These are phyloP conservation scores for Oxyura jamaicensis DNA, from an alignment of 2,113 vertebrate species.

Conservation along the genomic window DNA sequence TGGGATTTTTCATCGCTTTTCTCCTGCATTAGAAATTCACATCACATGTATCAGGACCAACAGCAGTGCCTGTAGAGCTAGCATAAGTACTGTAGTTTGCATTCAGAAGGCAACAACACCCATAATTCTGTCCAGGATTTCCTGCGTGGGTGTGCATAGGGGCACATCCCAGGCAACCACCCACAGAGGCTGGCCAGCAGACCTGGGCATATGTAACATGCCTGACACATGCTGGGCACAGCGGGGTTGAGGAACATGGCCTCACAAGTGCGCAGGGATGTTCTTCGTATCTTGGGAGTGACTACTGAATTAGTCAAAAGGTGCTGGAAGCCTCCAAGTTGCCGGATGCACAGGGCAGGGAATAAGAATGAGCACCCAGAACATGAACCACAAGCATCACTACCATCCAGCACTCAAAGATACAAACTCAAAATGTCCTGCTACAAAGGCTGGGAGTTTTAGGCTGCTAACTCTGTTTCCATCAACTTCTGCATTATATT, in stretches of 20 bases:
- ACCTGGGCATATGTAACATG: rapidly evolving
- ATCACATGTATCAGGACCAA: neutral
- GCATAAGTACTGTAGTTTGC: neutral
- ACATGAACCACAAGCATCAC: rapidly evolving
- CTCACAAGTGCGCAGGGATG: rapidly evolving
- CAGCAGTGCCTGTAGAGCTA: neutral
- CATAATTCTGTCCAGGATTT: neutral
- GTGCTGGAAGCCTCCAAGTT: neutral
- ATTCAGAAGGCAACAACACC: neutral
- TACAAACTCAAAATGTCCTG: neutral
- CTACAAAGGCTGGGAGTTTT: neutral
- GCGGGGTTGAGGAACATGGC: rapidly evolving
- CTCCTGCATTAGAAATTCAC: neutral
- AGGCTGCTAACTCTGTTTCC: neutral
- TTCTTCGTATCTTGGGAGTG: rapidly evolving
- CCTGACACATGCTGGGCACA: rapidly evolving
- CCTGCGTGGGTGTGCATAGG: neutral
- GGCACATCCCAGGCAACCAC: neutral
- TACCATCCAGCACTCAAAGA: neutral
- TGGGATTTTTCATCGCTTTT: neutral
- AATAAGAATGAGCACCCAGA: rapidly evolving
- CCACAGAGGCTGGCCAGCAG: neutral
- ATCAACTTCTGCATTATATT: neutral
- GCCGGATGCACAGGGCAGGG: rapidly evolving
- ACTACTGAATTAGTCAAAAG: rapidly evolving